phyloP scores from a whole-genome alignment of 2,113 vertebrate genomes.

The Alligator sinensis region DNA sequence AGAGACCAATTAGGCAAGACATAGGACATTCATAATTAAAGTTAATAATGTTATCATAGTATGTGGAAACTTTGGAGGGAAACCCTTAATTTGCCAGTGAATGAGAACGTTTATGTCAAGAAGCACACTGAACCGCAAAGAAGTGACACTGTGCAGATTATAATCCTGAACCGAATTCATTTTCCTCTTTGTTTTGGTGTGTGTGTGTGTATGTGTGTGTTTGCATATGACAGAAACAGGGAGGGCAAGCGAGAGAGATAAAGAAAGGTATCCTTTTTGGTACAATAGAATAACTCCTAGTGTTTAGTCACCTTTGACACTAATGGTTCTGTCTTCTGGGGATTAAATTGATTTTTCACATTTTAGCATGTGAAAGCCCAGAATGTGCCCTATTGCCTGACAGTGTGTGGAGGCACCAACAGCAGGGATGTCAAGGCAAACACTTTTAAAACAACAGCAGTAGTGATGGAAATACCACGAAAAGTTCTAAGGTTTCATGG shows the following conservation, averaged over 20 bases:
- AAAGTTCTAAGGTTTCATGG: constrained; percentile 10
- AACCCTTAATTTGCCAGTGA: background rate
- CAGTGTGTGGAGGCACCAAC: constrained; percentile 8
- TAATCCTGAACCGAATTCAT: background rate
- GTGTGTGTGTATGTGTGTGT: background rate
- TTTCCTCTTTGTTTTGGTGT: background rate
- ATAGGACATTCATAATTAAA: background rate
- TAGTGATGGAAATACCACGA: constrained; percentile 7
- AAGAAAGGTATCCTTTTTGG: background rate
- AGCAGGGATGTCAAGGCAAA: constrained; percentile 46
- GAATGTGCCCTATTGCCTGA: constrained; percentile 35
- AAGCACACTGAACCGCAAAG: background rate
- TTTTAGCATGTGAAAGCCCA: constrained; percentile 27
- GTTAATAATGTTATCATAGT: background rate
- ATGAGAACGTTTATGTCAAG: background rate
- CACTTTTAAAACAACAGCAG: constrained; percentile 51
- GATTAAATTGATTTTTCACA: constrained; percentile 60
- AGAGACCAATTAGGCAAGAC: background rate
- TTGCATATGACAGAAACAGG: background rate
- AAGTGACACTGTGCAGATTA: background rate
- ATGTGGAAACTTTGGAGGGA: background rate
- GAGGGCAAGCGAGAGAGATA: no score
- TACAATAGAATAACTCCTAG: background rate
- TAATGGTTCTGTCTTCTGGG: constrained; percentile 41
- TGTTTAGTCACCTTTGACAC: constrained; percentile 60